Evolutionary conservation across 2,797 vertebrate genomes (phyloP).

Genomic region (Cirrhinus molitorella): DNA sequence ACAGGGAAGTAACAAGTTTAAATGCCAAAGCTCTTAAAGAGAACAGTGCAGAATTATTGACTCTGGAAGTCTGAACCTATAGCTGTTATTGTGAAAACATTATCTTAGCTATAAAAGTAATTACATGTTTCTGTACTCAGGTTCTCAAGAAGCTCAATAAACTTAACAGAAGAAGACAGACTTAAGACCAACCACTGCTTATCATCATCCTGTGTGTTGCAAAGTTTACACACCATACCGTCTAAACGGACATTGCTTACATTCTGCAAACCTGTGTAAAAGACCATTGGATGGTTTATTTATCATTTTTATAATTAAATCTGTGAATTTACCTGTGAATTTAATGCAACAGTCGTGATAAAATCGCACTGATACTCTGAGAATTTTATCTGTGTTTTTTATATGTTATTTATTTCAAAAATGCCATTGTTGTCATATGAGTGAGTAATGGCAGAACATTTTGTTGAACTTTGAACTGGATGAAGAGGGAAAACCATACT

Average conservation of each 20-base stretch:
- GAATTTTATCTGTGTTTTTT: not conserved
- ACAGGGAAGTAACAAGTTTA: not conserved
- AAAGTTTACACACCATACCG: not conserved
- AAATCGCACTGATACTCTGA: not conserved
- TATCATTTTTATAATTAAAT: not conserved
- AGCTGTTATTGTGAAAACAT: not conserved
- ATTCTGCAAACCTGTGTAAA: not conserved
- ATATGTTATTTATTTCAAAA: not conserved
- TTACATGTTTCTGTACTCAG: not conserved
- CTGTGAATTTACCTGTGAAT: not conserved
- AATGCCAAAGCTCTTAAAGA: slow-evolving; percentile 1
- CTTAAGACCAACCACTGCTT: slow-evolving; percentile 1
- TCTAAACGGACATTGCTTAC: not conserved
- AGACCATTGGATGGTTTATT: not conserved
- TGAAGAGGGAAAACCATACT: no score
- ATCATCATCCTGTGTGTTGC: not conserved
- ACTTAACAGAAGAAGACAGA: slow-evolving; percentile 2
- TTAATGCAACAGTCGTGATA: not conserved
- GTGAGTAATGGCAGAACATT: no score
- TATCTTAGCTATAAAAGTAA: not conserved
- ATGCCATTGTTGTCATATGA: not conserved
- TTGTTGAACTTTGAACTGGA: no score
- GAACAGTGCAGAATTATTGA: not conserved
- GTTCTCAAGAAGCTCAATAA: not conserved
- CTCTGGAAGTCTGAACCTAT: not conserved